Evolutionary conservation across 2,888 invertebrate genomes (phyloP).

Genomic region (Pterobdella sp.): DNA sequence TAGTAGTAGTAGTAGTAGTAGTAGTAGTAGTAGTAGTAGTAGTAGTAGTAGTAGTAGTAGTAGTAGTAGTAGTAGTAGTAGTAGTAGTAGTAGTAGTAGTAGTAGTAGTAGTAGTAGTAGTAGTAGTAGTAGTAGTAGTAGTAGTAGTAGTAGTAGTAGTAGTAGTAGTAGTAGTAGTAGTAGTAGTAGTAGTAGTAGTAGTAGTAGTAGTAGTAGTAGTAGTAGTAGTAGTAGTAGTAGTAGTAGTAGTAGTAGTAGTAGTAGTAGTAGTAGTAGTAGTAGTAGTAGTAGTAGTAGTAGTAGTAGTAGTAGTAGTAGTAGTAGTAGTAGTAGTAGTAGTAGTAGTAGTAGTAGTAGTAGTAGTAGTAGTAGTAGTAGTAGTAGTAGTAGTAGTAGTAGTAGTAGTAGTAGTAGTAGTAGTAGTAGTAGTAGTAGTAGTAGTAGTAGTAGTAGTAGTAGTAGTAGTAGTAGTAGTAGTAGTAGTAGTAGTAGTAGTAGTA

Average conservation of each 20-base stretch:
- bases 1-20: conserved; percentile 11
- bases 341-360: conserved; percentile 31
- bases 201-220: conserved; percentile 31
- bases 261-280: conserved; percentile 30
- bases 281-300: conserved; percentile 31
- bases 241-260: conserved; percentile 27
- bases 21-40: conserved; percentile 11
- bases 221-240: conserved; percentile 31
- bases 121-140: conserved; percentile 11
- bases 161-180: conserved; percentile 26
- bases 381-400: too few relatives aligned
- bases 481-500: conserved; percentile 12
- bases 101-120: conserved; percentile 9
- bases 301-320: conserved; percentile 31
- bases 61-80: conserved; percentile 11
- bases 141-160: conserved; percentile 7
- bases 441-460: conserved; percentile 31
- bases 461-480: conserved; percentile 27
- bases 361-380: conserved; percentile 31
- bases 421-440: conserved; percentile 31
- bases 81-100: conserved; percentile 11
- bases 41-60: conserved; percentile 3
- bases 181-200: conserved; percentile 16
- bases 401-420: too few relatives aligned
- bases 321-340: conserved; percentile 31